Evolutionary conservation across 2,888 invertebrate genomes (phyloP).

Genomic region (Octodonta nipae): DNA sequence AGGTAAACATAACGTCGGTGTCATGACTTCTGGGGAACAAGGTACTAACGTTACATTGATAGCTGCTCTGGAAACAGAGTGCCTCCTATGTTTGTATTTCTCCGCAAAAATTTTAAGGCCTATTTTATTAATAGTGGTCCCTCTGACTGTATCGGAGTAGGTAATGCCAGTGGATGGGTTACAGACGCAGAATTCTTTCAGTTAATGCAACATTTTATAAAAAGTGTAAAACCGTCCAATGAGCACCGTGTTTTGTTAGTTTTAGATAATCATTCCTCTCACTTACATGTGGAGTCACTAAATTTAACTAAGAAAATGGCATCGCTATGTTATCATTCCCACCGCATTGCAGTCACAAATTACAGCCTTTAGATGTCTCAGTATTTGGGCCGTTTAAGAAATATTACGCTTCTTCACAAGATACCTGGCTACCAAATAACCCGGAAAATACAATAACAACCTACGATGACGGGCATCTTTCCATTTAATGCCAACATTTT

Average conservation of each 20-base stretch:
- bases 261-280: constrained; percentile 4
- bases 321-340: not conserved
- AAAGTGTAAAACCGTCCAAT: constrained; percentile 4
- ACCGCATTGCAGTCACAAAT: constrained; percentile 2
- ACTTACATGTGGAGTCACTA: constrained; percentile 5
- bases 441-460: constrained; percentile 3
- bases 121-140: constrained; percentile 3
- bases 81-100: constrained; percentile 5
- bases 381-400: constrained; percentile 3
- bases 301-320: constrained; percentile 2
- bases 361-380: constrained; percentile 1
- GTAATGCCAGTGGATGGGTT: constrained; percentile 5
- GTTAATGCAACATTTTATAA: constrained; percentile 6
- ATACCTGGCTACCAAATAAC: constrained; percentile 4
- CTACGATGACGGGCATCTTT: constrained; percentile 5
- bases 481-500: constrained; percentile 5
- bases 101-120: constrained; percentile 2
- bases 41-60: not conserved
- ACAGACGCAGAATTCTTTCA: constrained; percentile 6
- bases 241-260: not conserved
- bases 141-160: constrained; percentile 4
- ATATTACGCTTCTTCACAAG: constrained; percentile 3
- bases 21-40: no score
- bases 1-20: constrained; percentile 1
- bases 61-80: constrained; percentile 5